These are phyloP conservation scores for Drosophila prolongata DNA, from an alignment of 2,888 invertebrate genomes.

Conservation along the genomic window DNA sequence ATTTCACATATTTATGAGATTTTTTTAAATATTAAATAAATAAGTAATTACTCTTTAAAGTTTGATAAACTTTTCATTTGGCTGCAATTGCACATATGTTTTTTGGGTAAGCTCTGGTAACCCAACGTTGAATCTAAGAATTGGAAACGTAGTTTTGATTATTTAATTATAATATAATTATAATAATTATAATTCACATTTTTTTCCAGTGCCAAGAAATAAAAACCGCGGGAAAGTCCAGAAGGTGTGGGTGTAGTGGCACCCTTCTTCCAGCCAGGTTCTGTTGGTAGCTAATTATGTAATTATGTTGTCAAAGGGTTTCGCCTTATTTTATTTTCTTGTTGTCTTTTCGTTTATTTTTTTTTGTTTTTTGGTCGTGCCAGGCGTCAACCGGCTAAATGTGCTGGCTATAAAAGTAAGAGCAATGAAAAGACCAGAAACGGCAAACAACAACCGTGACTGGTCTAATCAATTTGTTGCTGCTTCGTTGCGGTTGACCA, in stretches of 20 bases:
- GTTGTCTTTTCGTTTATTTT: background rate
- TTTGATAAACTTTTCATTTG: too few relatives aligned
- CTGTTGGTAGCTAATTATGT: constrained; percentile 78
- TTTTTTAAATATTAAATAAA: too few relatives aligned
- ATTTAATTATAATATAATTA: too few relatives aligned
- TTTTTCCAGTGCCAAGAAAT: constrained; percentile 3
- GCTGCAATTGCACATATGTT: too few relatives aligned
- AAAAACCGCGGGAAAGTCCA: background rate
- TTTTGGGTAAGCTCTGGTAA: too few relatives aligned
- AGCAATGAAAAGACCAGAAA: constrained; percentile 14
- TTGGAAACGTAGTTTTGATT: too few relatives aligned
- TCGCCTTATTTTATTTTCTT: constrained; percentile 22
- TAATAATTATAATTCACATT: background rate
- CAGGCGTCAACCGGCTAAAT: constrained; percentile 63
- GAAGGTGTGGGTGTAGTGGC: constrained; percentile 14
- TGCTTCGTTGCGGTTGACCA: constrained; percentile 74
- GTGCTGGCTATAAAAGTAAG: constrained; percentile 26
- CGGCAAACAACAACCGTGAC: constrained; percentile 23
- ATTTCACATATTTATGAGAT: background rate
- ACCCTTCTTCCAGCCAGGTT: constrained; percentile 6
- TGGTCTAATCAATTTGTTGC: constrained; percentile 62
- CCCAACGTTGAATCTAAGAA: too few relatives aligned
- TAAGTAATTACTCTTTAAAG: too few relatives aligned
- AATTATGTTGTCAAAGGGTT: constrained; percentile 78
- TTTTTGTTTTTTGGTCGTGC: constrained; percentile 7